Percentiles rank a stretch among this genome's conserved stretches.
These are phyloP conservation scores for Thaleichthys pacificus DNA, from an alignment of 2,797 vertebrate species.

Conservation along the genomic window DNA sequence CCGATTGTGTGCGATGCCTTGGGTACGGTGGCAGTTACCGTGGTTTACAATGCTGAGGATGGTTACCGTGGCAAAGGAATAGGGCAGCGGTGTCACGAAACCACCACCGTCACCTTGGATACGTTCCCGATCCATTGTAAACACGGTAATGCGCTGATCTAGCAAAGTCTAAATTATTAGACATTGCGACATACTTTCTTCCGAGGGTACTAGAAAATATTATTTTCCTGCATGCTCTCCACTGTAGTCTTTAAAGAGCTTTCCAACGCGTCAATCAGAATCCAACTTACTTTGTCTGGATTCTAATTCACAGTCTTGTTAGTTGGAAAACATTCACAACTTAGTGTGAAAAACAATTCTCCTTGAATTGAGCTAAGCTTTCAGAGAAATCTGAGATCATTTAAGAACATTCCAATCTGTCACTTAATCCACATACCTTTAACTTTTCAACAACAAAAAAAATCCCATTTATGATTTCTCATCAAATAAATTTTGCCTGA, in stretches of 20 bases:
- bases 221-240: conserved; percentile 29
- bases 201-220: conserved; percentile 33
- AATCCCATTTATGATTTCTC: conserved; percentile 21
- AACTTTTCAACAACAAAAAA: conserved; percentile 31
- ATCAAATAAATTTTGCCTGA: conserved; percentile 18
- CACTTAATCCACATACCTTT: not conserved
- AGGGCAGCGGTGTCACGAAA: conserved; percentile 13
- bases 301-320: conserved; percentile 15
- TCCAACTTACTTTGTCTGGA: conserved; percentile 18
- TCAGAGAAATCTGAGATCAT: not conserved
- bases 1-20: conserved; percentile 15
- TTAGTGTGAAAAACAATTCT: not conserved
- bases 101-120: conserved; percentile 12
- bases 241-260: conserved; percentile 19
- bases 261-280: conserved; percentile 46
- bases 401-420: conserved; percentile 3
- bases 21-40: conserved; percentile 41
- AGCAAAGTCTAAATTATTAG: conserved; percentile 18
- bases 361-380: not conserved
- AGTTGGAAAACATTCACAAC: conserved; percentile 35
- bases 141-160: conserved; percentile 34
- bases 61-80: conserved; percentile 27
- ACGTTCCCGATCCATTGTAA: conserved; percentile 36
- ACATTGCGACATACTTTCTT: conserved; percentile 16
- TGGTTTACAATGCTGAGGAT: conserved; percentile 54